A percentile compares a stretch with the other conserved stretches of the same genome.
Evolutionary conservation across 1,140 invertebrate species (phyloP).

Genomic region (Thaumetopoea pityocampa): DNA sequence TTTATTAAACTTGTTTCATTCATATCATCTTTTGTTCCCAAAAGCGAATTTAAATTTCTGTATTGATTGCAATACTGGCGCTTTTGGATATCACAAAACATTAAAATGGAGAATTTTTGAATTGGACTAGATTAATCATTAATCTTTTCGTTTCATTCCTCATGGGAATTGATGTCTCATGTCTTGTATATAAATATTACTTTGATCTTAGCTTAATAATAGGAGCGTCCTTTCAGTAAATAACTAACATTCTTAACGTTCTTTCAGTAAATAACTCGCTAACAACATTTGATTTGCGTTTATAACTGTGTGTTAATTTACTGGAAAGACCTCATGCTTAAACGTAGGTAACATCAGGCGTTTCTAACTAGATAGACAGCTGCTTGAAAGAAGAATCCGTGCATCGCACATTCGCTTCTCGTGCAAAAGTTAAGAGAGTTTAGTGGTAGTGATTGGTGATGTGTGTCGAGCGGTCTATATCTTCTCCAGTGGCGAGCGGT

Average conservation of each 20-base stretch:
- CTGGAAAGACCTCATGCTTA: constrained; percentile 61
- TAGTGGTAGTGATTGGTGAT: constrained; percentile 62
- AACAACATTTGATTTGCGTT: too few species aligned
- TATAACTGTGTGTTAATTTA: constrained; percentile 26
- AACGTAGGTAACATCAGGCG: constrained; percentile 67
- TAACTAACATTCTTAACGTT: too few species aligned
- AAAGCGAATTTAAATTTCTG: constrained; percentile 23
- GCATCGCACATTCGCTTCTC: constrained; percentile 74
- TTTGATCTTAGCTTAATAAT: constrained; percentile 66
- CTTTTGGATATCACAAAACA: constrained; percentile 66
- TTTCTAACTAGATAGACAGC: constrained; percentile 73
- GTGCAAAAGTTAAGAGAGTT: constrained; percentile 69
- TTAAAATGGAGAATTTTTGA: constrained; percentile 39
- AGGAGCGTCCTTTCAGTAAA: constrained; percentile 57
- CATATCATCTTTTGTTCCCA: constrained; percentile 27
- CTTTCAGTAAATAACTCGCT: too few species aligned
- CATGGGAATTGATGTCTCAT: constrained; percentile 67
- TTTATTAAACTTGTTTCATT: too few species aligned
- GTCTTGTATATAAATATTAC: constrained; percentile 49
- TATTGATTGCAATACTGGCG: constrained; percentile 48
- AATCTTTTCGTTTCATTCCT: constrained; percentile 76
- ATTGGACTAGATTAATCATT: constrained; percentile 36
- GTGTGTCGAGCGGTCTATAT: constrained; percentile 69
- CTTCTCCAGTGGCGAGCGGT: constrained; percentile 49
- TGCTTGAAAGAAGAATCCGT: constrained; percentile 73